phyloP scores from a whole-genome alignment of 2,888 invertebrate genomes.

The Rhamnusium bicolor region DNA sequence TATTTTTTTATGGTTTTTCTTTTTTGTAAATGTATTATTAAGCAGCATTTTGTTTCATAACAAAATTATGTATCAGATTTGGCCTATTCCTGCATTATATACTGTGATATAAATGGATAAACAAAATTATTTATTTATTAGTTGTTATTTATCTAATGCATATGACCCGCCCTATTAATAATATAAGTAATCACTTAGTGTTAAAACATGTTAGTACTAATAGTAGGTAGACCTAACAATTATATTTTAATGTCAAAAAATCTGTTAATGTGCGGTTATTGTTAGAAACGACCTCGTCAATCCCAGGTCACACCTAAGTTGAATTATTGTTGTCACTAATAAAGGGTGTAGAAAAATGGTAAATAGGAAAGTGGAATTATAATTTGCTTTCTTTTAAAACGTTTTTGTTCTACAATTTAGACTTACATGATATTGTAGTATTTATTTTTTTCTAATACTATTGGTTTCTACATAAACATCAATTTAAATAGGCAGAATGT shows the following conservation, averaged over 20 bases:
- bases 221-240: constrained; percentile 10
- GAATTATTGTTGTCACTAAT: constrained; percentile 1
- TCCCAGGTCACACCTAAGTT: constrained; percentile 23
- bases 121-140: too few relatives aligned
- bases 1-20: too few relatives aligned
- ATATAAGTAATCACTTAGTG: neutral
- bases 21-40: too few relatives aligned
- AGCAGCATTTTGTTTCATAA: too few relatives aligned
- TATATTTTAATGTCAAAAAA: constrained; percentile 11
- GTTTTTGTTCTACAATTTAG: neutral
- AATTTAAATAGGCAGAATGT: too few relatives aligned
- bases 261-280: constrained; percentile 3
- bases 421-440: too few relatives aligned
- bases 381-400: neutral
- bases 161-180: neutral
- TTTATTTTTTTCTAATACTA: too few relatives aligned
- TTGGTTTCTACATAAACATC: too few relatives aligned
- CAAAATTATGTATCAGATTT: too few relatives aligned
- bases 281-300: constrained; percentile 31
- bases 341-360: constrained; percentile 13
- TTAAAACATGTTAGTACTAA: neutral
- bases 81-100: too few relatives aligned
- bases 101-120: too few relatives aligned
- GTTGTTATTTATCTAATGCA: neutral
- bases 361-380: neutral